These are phyloP conservation scores for Ischnus inquisitorius DNA, from an alignment of 2,888 invertebrate genomes.

Conservation along the genomic window DNA sequence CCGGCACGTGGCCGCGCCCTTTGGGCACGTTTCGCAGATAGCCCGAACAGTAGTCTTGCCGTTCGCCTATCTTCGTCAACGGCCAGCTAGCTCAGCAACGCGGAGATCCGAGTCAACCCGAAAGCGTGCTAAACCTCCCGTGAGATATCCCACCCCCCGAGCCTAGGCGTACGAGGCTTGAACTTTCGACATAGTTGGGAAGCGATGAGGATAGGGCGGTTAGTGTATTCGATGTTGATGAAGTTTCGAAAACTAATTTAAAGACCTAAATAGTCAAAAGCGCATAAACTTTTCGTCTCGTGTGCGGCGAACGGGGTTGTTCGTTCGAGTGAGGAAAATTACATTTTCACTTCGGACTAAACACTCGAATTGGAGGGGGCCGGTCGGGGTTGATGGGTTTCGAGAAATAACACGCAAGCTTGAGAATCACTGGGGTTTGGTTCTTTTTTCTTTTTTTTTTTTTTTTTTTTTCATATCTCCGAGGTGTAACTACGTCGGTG, in stretches of 20 bases:
- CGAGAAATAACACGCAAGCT: neutral
- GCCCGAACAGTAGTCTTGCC: neutral
- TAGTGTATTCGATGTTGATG: neutral
- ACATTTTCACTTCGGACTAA: neutral
- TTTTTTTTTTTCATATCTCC: neutral
- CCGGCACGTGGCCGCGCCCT: slow-evolving; percentile 76
- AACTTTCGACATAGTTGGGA: slow-evolving; percentile 31
- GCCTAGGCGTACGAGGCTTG: slow-evolving; percentile 32
- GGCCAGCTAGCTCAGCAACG: slow-evolving; percentile 40
- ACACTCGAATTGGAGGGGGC: too few relatives aligned
- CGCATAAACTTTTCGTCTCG: neutral
- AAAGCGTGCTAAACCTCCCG: slow-evolving; percentile 41
- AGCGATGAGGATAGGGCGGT: neutral
- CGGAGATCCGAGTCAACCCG: slow-evolving; percentile 50
- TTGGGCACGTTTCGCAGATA: slow-evolving; percentile 72
- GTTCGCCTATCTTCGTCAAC: neutral
- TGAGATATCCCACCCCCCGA: slow-evolving; percentile 49
- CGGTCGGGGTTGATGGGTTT: too few relatives aligned
- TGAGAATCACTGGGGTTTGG: neutral
- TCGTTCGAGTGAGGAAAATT: neutral
- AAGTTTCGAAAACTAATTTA: neutral
- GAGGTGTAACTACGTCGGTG: neutral
- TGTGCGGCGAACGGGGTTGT: neutral
- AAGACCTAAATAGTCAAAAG: neutral
- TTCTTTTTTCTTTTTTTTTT: too few relatives aligned